Evolutionary conservation across 2,888 invertebrate species (phyloP).

Genomic region (Tenthredo distinguenda): DNA sequence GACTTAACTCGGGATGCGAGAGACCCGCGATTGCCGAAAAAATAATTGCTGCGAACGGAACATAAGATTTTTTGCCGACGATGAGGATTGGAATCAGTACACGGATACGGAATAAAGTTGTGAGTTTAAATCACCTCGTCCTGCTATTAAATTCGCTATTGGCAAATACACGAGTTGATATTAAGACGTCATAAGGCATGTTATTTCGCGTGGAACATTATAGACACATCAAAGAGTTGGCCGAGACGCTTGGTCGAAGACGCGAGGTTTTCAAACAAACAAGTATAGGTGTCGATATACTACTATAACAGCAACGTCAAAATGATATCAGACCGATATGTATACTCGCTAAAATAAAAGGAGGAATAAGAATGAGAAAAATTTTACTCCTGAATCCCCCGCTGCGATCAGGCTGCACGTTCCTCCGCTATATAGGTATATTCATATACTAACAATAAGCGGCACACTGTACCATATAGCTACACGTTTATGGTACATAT

Average conservation of each 20-base stretch:
- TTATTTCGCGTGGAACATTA: conserved; percentile 42
- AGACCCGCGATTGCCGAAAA: neutral
- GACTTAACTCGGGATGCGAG: neutral
- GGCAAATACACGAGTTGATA: neutral
- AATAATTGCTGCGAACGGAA: neutral
- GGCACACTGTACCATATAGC: neutral
- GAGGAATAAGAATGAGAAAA: conserved; percentile 8
- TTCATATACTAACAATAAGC: neutral
- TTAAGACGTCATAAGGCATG: conserved; percentile 30
- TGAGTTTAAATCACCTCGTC: neutral
- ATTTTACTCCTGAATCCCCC: conserved; percentile 7
- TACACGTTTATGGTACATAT: neutral
- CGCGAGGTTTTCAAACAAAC: neutral
- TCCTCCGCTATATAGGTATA: neutral
- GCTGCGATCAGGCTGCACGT: conserved; percentile 28
- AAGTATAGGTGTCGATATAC: conserved; percentile 43
- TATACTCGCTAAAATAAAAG: neutral
- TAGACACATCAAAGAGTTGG: conserved; percentile 45
- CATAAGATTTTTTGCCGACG: neutral
- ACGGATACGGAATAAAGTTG: neutral
- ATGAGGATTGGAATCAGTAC: neutral
- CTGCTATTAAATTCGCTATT: neutral
- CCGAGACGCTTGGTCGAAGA: conserved; percentile 4
- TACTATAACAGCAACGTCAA: conserved; percentile 1
- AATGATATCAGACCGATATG: conserved; percentile 16